These are phyloP conservation scores for Euschistus heros DNA, from an alignment of 1,140 invertebrate species.

Conservation along the genomic window DNA sequence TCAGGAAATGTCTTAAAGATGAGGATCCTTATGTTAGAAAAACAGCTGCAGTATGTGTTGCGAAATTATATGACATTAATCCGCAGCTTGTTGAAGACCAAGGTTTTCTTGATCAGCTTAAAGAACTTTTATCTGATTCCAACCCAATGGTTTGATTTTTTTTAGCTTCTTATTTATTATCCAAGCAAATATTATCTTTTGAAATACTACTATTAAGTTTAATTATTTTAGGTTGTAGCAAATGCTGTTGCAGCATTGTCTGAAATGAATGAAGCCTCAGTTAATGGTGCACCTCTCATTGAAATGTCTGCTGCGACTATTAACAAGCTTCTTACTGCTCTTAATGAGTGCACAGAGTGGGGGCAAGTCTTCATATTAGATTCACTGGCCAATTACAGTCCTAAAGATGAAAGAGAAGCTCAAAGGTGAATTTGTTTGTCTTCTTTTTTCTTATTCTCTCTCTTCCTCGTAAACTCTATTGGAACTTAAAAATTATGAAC, in stretches of 20 bases:
- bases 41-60: slow-evolving; percentile 98
- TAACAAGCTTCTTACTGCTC: slow-evolving; percentile 94
- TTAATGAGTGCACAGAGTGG: slow-evolving; percentile 99
- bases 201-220: background rate
- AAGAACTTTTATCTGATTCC: slow-evolving; percentile 94
- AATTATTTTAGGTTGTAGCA: slow-evolving; percentile 66
- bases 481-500: too few species aligned
- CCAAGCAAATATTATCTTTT: background rate
- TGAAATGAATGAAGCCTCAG: slow-evolving; percentile 96
- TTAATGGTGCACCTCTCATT: slow-evolving; percentile 81
- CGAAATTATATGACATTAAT: slow-evolving; percentile 98
- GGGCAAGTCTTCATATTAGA: slow-evolving; percentile 99
- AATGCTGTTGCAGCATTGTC: slow-evolving; percentile 98
- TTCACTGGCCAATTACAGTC: slow-evolving; percentile 92
- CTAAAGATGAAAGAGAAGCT: slow-evolving; percentile 96
- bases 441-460: too few species aligned
- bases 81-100: slow-evolving; percentile 94
- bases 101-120: slow-evolving; percentile 94
- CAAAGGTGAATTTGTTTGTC: slow-evolving; percentile 51
- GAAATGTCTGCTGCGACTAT: slow-evolving; percentile 97
- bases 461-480: too few species aligned
- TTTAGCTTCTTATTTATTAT: slow-evolving; percentile 7
- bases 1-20: slow-evolving; percentile 96
- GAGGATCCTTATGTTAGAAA: slow-evolving; percentile 99
- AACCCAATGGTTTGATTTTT: slow-evolving; percentile 89